Evolutionary conservation across 1,140 invertebrate genomes (phyloP).

Genomic region (Cyclargus thomasi): DNA sequence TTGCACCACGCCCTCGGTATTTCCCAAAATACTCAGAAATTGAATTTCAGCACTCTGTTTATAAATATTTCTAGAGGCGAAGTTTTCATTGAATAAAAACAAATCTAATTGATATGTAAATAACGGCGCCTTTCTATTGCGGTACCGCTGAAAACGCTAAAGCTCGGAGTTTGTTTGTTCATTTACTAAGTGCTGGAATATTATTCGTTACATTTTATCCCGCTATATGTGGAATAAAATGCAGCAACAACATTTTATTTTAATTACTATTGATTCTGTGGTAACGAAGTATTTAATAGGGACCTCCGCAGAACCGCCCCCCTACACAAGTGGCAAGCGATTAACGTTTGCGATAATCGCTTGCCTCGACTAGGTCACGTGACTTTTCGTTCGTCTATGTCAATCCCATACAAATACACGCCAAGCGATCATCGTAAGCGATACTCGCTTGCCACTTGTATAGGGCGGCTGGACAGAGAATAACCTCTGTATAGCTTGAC

Average conservation of each 20-base stretch:
- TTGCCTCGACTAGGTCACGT: too few relatives aligned
- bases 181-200: constrained; percentile 14
- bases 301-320: too few relatives aligned
- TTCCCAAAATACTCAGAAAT: neutral
- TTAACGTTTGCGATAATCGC: too few relatives aligned
- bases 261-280: neutral
- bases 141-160: constrained; percentile 12
- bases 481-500: too few relatives aligned
- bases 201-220: constrained; percentile 6
- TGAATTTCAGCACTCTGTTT: neutral
- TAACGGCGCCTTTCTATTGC: constrained; percentile 9
- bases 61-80: constrained; percentile 10
- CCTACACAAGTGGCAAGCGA: too few relatives aligned
- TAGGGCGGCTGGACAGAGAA: too few relatives aligned
- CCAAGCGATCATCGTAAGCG: too few relatives aligned
- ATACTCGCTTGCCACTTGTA: too few relatives aligned
- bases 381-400: too few relatives aligned
- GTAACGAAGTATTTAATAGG: too few relatives aligned
- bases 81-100: constrained; percentile 15
- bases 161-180: constrained; percentile 13
- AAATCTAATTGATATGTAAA: constrained; percentile 16
- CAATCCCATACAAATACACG: too few relatives aligned
- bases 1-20: neutral
- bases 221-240: constrained; percentile 5
- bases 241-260: constrained; percentile 15